Conservation (phyloP, 1,140 invertebrate genomes). For the Vanessa atalanta region DNA sequence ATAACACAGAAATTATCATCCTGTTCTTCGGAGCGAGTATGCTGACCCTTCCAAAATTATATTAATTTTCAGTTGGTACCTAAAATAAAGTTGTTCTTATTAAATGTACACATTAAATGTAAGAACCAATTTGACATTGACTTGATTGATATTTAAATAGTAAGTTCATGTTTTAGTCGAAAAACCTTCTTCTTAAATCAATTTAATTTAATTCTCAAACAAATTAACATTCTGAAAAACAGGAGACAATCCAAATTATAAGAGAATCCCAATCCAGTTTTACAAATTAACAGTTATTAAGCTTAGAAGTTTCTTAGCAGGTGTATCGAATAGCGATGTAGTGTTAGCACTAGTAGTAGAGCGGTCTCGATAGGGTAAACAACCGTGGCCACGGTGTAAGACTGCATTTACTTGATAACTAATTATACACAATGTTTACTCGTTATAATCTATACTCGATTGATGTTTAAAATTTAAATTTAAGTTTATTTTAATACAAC, state of each 20-base stretch:
- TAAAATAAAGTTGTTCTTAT: too few relatives aligned
- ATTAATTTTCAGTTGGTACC: too few relatives aligned
- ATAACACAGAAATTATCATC: too few relatives aligned
- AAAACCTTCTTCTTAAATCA: too few relatives aligned
- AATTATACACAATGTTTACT: conserved; percentile 64
- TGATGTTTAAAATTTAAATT: conserved; percentile 10
- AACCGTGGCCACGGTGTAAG: conserved; percentile 64
- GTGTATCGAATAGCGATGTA: conserved; percentile 60
- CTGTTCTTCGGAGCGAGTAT: too few relatives aligned
- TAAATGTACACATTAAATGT: too few relatives aligned
- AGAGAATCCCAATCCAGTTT: not conserved
- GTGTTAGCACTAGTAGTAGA: conserved; percentile 36
- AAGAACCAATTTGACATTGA: too few relatives aligned
- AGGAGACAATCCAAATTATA: not conserved
- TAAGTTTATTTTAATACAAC: not conserved
- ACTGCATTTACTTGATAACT: conserved; percentile 60
- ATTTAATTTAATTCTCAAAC: too few relatives aligned
- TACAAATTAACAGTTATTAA: conserved; percentile 39
- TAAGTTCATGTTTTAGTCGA: too few relatives aligned
- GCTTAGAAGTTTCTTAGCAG: conserved; percentile 50
- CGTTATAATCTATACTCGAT: conserved; percentile 46
- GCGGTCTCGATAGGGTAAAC: conserved; percentile 54
- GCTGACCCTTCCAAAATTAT: too few relatives aligned
- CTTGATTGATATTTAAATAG: too few relatives aligned
- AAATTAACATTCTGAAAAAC: too few relatives aligned